Evolutionary conservation across 1,140 invertebrate species (phyloP).

Genomic region (Pachyrhynchus sulphureomaculatus): DNA sequence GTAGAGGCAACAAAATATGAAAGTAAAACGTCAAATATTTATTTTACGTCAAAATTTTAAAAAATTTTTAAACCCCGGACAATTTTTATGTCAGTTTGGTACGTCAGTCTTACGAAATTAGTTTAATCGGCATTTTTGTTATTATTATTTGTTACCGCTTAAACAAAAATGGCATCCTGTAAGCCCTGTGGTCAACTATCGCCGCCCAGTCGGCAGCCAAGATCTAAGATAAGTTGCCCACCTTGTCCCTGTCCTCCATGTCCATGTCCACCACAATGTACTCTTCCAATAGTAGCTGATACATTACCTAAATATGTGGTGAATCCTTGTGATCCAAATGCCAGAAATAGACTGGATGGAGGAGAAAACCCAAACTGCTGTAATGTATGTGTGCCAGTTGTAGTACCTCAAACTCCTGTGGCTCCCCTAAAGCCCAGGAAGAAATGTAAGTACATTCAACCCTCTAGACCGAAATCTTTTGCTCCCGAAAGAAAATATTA

Average conservation of each 20-base stretch:
- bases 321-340: conserved; percentile 27
- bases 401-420: conserved; percentile 9
- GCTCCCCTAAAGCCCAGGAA: conserved; percentile 28
- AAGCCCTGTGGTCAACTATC: conserved; percentile 30
- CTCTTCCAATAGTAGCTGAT: conserved; percentile 33
- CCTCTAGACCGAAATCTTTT: conserved; percentile 56
- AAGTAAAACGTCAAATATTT: no score
- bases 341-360: background rate
- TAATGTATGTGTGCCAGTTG: conserved; percentile 40
- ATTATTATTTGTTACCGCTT: background rate
- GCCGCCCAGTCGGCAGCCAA: background rate
- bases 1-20: no score
- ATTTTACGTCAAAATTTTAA: background rate
- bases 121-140: conserved; percentile 16
- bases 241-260: conserved; percentile 11
- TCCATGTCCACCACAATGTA: conserved; percentile 25
- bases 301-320: conserved; percentile 30
- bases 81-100: conserved; percentile 11
- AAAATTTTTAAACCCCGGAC: no score
- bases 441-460: conserved; percentile 61
- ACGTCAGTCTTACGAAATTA: conserved; percentile 22
- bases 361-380: conserved; percentile 25
- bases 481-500: conserved; percentile 56
- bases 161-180: conserved; percentile 29
- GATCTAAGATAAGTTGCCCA: conserved; percentile 34